These are phyloP conservation scores for Charina bottae DNA, from an alignment of 2,113 vertebrate genomes.

Conservation along the genomic window DNA sequence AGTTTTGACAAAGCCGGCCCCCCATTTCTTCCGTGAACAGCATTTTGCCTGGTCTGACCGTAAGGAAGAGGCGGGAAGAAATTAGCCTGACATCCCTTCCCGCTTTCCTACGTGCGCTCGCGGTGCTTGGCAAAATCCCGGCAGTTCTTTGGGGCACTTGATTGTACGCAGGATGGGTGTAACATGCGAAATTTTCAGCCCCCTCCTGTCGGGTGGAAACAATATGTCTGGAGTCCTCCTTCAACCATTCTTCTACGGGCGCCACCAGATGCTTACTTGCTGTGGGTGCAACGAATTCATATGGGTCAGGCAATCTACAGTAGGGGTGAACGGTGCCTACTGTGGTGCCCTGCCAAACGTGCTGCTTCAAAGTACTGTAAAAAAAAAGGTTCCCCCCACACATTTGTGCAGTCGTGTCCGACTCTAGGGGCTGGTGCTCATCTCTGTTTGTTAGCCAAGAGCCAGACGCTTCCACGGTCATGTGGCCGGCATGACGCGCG, in stretches of 20 bases:
- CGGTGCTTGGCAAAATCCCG: not conserved
- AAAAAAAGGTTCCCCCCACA: no score
- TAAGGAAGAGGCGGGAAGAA: slow-evolving; percentile 52
- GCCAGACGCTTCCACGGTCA: no score
- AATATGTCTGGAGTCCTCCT: not conserved
- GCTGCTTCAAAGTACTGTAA: no score
- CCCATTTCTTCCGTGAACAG: not conserved
- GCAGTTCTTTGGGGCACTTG: not conserved
- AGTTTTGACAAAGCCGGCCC: not conserved
- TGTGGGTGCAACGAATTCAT: not conserved
- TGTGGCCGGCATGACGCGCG: no score
- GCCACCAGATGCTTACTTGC: not conserved
- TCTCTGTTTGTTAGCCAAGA: no score
- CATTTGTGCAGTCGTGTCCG: no score
- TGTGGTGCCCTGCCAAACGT: not conserved
- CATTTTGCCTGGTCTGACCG: not conserved
- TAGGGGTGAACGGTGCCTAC: not conserved
- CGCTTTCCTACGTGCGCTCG: not conserved
- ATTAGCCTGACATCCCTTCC: slow-evolving; percentile 46
- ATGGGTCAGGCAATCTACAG: not conserved
- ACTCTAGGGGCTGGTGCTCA: no score
- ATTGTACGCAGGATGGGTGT: not conserved
- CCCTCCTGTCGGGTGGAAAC: not conserved
- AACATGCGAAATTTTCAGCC: not conserved
- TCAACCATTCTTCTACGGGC: not conserved